Evolutionary conservation across 2,113 vertebrate genomes (phyloP).

Genomic region (Gasterosteus nipponicus): DNA sequence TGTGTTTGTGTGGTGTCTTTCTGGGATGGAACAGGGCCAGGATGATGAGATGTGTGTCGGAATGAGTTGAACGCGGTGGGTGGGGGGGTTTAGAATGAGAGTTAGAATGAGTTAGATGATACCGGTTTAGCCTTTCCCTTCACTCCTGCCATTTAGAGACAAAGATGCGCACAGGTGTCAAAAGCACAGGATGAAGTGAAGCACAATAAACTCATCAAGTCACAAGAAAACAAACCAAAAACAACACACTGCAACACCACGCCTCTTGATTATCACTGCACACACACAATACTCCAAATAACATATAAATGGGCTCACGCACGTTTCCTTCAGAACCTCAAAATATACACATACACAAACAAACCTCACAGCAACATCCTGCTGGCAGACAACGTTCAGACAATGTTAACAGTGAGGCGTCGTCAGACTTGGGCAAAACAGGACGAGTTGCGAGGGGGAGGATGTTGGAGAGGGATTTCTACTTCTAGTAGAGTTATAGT

Average conservation of each 20-base stretch:
- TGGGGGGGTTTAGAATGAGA: conserved; percentile 60
- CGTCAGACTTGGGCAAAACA: conserved; percentile 65
- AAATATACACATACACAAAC: conserved; percentile 41
- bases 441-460: too few species aligned
- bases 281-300: conserved; percentile 25
- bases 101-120: conserved; percentile 63
- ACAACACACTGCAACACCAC: conserved; percentile 44
- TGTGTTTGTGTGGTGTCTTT: conserved; percentile 41
- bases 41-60: conserved; percentile 48
- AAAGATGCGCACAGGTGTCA: conserved; percentile 48
- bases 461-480: too few species aligned
- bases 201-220: conserved; percentile 49
- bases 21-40: conserved; percentile 72
- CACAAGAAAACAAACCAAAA: conserved; percentile 14
- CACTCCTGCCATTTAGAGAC: conserved; percentile 61
- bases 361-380: conserved; percentile 47
- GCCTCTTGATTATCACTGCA: conserved; percentile 19
- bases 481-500: too few species aligned
- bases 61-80: conserved; percentile 56
- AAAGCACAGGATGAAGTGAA: conserved; percentile 60
- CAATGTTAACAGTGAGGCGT: conserved; percentile 43
- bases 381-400: conserved; percentile 59
- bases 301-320: conserved; percentile 49
- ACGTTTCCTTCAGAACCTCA: conserved; percentile 34
- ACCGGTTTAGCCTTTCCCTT: conserved; percentile 72